phyloP scores from a whole-genome alignment of 2,888 invertebrate species.

The Ceriagrion tenellum region DNA sequence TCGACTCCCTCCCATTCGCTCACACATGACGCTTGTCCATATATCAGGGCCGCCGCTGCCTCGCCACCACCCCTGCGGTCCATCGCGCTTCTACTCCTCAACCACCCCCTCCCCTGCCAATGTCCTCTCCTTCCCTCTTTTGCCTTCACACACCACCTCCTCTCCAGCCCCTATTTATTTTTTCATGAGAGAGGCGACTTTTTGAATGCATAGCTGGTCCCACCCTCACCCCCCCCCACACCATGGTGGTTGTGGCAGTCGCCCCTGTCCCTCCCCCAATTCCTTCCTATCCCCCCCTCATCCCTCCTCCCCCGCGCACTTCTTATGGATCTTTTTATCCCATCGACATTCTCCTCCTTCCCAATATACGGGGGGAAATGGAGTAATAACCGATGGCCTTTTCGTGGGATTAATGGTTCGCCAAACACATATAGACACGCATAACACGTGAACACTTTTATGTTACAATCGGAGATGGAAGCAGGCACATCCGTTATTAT shows the following conservation, averaged over 20 bases:
- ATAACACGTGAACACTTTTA: neutral
- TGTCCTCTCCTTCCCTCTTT: too few species aligned
- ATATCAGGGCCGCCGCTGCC: neutral
- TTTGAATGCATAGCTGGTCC: constrained; percentile 8
- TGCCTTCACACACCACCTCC: too few species aligned
- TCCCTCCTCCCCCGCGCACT: neutral
- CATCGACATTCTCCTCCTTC: neutral
- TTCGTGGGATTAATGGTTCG: neutral
- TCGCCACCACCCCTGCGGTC: neutral
- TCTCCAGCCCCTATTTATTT: neutral
- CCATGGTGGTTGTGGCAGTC: neutral
- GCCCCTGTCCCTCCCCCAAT: neutral
- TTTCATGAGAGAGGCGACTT: constrained; percentile 1
- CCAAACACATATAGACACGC: neutral
- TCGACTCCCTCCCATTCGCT: neutral
- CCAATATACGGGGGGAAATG: neutral
- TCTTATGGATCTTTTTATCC: neutral
- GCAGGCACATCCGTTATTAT: too few species aligned
- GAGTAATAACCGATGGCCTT: neutral
- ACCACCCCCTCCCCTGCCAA: too few species aligned
- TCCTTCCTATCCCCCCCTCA: neutral
- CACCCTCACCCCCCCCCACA: too few species aligned
- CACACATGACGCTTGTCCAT: neutral
- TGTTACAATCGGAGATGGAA: neutral
- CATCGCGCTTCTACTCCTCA: neutral